Conservation (phyloP, 2,113 vertebrate genomes). For the Colaptes auratus region DNA sequence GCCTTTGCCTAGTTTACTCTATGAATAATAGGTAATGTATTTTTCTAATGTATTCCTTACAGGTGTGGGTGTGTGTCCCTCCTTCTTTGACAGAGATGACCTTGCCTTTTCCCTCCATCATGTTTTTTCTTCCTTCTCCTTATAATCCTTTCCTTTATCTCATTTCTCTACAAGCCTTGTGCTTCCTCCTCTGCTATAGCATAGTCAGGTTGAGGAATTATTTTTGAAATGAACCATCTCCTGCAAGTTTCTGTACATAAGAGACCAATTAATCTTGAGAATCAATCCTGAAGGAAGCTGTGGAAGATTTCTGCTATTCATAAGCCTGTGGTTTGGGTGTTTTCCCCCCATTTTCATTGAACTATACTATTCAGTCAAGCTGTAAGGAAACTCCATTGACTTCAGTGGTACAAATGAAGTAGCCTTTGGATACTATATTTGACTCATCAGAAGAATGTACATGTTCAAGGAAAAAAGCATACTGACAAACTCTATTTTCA, state of each 20-base stretch:
- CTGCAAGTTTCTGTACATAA: constrained; percentile 2
- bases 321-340: not conserved
- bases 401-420: constrained; percentile 9
- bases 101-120: not conserved
- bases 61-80: too few relatives aligned
- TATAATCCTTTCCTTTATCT: not conserved
- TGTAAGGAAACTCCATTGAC: not conserved
- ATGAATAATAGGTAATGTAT: not conserved
- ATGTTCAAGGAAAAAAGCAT: not conserved
- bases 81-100: not conserved
- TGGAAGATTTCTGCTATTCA: not conserved
- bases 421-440: not conserved
- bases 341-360: not conserved
- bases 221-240: not conserved
- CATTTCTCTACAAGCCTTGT: not conserved
- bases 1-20: not conserved
- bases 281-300: not conserved
- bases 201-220: not conserved
- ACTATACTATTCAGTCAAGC: not conserved
- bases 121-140: not conserved
- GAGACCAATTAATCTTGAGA: constrained; percentile 50
- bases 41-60: not conserved
- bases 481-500: not conserved
- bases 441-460: not conserved
- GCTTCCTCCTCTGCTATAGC: not conserved